Base-by-base conservation (phyloP, 2,797 vertebrate genomes). In the Gallinago solitaria region DNA sequence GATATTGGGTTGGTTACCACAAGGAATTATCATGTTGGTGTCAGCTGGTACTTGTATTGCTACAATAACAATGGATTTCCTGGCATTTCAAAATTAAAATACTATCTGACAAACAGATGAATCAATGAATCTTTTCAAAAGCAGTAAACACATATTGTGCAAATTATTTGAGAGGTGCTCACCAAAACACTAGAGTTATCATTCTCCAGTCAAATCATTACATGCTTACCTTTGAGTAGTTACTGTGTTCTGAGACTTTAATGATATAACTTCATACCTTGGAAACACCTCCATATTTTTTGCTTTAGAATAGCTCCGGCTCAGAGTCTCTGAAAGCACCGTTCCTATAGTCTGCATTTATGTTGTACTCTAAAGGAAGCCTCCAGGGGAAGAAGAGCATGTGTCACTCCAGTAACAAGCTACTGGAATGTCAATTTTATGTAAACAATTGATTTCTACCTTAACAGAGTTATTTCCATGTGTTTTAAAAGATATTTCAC, bases 151-250 rank as follows among this genome's bases (percentile, higher is more conserved):
- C 3, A 4, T 67, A 19, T n/a, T 91, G 59, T 90, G 51, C 48
- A 57, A 80, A 79, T 57, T 37, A 54, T 61, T 69, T 90, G 59
- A 70, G 75, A 73, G 24, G 64, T 50, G 16, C 63, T 89, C 7
- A 70, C 59, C 33, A 68, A 87, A 92, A 83, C 41, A 47, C 51
- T 69, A 93, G 35, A 43, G 75, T 87, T 97, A 80, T 94, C 67
- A 89, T 96, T 97, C 75, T 96, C 89, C 84, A 90, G 61, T 95
- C 83, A 96, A 92, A 88, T 79, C 37, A 43, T 57, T 86, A 56
- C 43, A 13, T 80, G 9, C 21, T 64, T 64, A 53, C 5, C 18
- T 87, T 50, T 65, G 35, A 81, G 60, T 53, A 63, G 53, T 85
- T 78, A 67, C 11, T 73, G 32, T 85, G 11, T 71, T 78, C 19